Conservation (phyloP, 2,888 invertebrate species). For the Augochlorella aurata region DNA sequence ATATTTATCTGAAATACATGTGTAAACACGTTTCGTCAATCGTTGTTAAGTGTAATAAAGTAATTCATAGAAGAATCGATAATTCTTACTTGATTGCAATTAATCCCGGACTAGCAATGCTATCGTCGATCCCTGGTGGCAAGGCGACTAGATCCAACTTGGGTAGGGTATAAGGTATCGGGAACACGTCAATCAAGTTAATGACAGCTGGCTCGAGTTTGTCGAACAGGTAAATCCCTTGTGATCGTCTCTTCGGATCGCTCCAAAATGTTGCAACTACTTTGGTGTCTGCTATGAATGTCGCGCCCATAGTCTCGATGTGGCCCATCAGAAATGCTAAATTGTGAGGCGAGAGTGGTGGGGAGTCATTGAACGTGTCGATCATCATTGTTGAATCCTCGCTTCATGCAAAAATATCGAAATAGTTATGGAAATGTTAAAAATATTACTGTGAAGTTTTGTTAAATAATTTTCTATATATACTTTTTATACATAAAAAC, state of each 20-base stretch:
- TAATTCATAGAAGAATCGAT: background rate
- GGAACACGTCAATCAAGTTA: conserved; percentile 67
- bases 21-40: background rate
- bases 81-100: conserved; percentile 68
- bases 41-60: background rate
- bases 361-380: conserved; percentile 73
- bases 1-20: background rate
- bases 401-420: conserved; percentile 51
- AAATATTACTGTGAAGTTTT: background rate
- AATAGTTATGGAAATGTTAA: background rate
- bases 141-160: conserved; percentile 73
- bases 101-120: conserved; percentile 70
- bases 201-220: conserved; percentile 61
- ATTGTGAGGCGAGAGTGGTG: conserved; percentile 84
- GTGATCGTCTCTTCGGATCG: conserved; percentile 41
- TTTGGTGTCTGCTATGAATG: conserved; percentile 50
- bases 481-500: too few relatives aligned
- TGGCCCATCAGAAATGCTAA: conserved; percentile 81
- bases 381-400: conserved; percentile 52
- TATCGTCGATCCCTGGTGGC: conserved; percentile 62
- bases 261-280: conserved; percentile 58
- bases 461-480: too few relatives aligned
- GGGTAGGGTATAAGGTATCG: conserved; percentile 63
- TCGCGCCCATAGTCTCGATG: conserved; percentile 36
- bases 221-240: conserved; percentile 67